Evolutionary conservation across 1,140 invertebrate species (phyloP).

Genomic region (Elymnias hypermnestra): DNA sequence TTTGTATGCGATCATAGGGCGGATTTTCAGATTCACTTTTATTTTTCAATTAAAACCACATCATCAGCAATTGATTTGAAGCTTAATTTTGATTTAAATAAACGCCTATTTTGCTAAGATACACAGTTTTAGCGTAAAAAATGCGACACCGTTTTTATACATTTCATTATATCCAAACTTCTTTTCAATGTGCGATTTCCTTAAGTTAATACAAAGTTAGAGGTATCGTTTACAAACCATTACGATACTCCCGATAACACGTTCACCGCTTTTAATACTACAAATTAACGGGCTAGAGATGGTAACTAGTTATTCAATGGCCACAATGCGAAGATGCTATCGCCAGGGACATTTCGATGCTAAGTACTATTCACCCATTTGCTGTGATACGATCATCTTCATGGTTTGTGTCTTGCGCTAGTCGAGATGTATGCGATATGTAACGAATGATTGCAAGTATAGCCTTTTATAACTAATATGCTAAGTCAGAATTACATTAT

Average conservation of each 20-base stretch:
- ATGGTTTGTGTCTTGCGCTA: slow-evolving; percentile 14
- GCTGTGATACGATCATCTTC: slow-evolving; percentile 26
- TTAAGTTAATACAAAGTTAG: slow-evolving; percentile 1
- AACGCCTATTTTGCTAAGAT: too few species aligned
- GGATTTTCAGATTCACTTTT: too few species aligned
- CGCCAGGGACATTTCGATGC: slow-evolving; percentile 31
- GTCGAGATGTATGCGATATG: slow-evolving; percentile 4
- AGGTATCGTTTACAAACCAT: slow-evolving; percentile 28
- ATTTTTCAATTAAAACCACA: too few species aligned
- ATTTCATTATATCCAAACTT: too few species aligned
- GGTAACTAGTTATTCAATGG: slow-evolving; percentile 28
- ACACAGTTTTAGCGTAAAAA: too few species aligned
- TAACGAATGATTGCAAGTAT: not conserved
- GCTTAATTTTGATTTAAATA: too few species aligned
- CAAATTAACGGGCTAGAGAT: slow-evolving; percentile 31
- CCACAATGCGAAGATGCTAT: slow-evolving; percentile 36
- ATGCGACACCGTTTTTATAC: too few species aligned
- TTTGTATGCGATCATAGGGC: too few species aligned
- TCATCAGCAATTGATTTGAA: too few species aligned
- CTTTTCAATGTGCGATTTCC: not conserved
- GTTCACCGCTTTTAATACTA: slow-evolving; percentile 27
- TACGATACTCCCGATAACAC: slow-evolving; percentile 24
- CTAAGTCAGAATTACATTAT: not conserved
- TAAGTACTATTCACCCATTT: slow-evolving; percentile 36
- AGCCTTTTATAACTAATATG: slow-evolving; percentile 1